Percentiles rank a stretch among this genome's conserved stretches.
Evolutionary conservation across 2,113 vertebrate species (phyloP).

Genomic region (Ochotona curzoniae): DNA sequence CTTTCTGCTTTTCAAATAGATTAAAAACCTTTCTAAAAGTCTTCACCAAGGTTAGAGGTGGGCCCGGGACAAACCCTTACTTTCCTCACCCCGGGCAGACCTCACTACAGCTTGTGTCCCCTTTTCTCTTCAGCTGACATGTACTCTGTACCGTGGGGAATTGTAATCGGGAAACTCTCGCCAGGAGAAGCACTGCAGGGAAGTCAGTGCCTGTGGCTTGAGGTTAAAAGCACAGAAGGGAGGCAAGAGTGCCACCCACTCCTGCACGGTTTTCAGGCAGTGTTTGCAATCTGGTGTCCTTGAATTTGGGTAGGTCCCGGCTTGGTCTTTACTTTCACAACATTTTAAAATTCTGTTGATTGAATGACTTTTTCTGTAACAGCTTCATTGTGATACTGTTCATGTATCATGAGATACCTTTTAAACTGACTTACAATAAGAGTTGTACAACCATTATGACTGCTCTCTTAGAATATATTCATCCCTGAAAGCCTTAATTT

Average conservation of each 20-base stretch:
- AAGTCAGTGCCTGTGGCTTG: background rate
- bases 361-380: constrained; percentile 9
- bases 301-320: background rate
- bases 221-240: background rate
- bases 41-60: background rate
- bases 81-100: background rate
- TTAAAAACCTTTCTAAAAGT: background rate
- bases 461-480: background rate
- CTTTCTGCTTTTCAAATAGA: too few species aligned
- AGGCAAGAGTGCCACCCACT: background rate
- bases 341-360: constrained; percentile 34
- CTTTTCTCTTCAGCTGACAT: background rate
- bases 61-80: background rate
- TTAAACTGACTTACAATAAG: background rate
- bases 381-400: background rate
- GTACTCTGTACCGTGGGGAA: background rate
- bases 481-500: constrained; percentile 19
- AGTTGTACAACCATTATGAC: background rate
- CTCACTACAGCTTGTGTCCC: background rate
- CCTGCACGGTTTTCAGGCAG: background rate
- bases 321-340: constrained; percentile 1
- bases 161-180: too few species aligned
- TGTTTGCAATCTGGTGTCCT: background rate
- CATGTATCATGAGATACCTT: background rate
- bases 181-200: background rate